A percentile compares a stretch with the other conserved stretches of the same genome.
Conservation (phyloP, 2,888 invertebrate species). For the Yponomeuta cagnagella region DNA sequence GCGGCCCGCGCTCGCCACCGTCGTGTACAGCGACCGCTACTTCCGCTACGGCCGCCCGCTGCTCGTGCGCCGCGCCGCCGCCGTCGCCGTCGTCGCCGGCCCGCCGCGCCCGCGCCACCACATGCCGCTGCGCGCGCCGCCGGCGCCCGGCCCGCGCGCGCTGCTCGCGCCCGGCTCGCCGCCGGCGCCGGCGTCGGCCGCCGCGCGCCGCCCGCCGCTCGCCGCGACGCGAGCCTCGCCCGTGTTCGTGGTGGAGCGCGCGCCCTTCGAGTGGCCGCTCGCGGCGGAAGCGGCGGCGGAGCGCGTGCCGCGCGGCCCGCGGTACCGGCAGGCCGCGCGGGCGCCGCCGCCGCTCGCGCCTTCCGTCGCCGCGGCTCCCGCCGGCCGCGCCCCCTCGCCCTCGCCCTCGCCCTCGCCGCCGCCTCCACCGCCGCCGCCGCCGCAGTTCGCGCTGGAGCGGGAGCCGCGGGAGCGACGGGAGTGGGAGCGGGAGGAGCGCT, state of each 20-base stretch:
- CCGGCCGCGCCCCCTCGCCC: slow-evolving; percentile 24
- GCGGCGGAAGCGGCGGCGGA: slow-evolving; percentile 22
- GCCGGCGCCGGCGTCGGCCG: slow-evolving; percentile 20
- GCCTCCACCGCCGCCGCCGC: slow-evolving; percentile 28
- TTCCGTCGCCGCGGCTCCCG: slow-evolving; percentile 24
- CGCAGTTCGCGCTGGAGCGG: slow-evolving; percentile 34
- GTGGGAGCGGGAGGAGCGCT: slow-evolving; percentile 20
- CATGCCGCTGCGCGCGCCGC: slow-evolving; percentile 20
- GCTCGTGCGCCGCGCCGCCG: slow-evolving; percentile 21
- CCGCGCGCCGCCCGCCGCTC: slow-evolving; percentile 22
- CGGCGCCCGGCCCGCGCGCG: slow-evolving; percentile 24
- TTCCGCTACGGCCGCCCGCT: slow-evolving; percentile 63
- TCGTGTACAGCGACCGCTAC: slow-evolving; percentile 69
- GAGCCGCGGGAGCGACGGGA: slow-evolving; percentile 23
- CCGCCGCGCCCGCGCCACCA: slow-evolving; percentile 14
- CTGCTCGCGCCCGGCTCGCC: slow-evolving; percentile 22
- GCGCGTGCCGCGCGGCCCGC: slow-evolving; percentile 27
- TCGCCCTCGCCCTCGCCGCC: slow-evolving; percentile 23
- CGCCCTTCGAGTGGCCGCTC: slow-evolving; percentile 9
- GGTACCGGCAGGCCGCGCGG: slow-evolving; percentile 28
- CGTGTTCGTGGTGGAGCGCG: slow-evolving; percentile 23
- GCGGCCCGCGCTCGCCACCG: slow-evolving; percentile 47
- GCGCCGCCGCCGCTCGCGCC: slow-evolving; percentile 23
- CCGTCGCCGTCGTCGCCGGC: slow-evolving; percentile 19
- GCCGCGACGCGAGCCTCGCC: slow-evolving; percentile 20